Conservation (phyloP, 37 sponge, comb jelly and placozoan genomes). For the Cladorhizidae sp. region DNA sequence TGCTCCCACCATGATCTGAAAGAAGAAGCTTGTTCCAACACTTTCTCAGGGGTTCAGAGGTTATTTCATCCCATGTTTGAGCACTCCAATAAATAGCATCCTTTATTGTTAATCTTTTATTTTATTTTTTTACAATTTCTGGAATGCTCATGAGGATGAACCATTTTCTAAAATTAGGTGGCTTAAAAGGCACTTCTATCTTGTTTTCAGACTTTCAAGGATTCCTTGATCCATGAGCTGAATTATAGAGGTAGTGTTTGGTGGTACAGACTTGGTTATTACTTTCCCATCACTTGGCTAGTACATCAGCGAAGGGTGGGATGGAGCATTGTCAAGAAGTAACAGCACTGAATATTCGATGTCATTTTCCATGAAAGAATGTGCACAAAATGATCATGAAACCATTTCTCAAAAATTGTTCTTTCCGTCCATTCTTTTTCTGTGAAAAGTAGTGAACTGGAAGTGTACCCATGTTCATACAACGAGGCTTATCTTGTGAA, state of each 20-base stretch:
- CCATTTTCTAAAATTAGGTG: background rate
- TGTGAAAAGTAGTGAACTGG: background rate
- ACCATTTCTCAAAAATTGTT: background rate
- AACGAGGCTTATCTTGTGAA: background rate
- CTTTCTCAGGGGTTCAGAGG: background rate
- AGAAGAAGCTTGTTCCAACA: slow-evolving; percentile 9
- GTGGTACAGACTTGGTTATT: background rate
- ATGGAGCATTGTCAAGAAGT: background rate
- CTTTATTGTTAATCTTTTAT: slow-evolving; percentile 11
- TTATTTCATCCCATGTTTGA: too few species aligned
- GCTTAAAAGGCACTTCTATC: background rate
- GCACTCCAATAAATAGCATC: slow-evolving; percentile 7
- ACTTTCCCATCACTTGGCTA: background rate
- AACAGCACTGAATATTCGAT: background rate
- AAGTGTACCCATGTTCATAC: too few species aligned
- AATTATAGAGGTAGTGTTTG: background rate
- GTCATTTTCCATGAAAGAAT: background rate
- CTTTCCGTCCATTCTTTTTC: background rate
- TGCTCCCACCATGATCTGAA: background rate
- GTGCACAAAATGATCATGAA: background rate
- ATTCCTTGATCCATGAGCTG: slow-evolving; percentile 2
- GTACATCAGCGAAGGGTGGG: background rate
- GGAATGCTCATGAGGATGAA: background rate
- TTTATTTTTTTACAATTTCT: background rate
- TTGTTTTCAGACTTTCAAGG: background rate